Base-by-base conservation (phyloP, 2,113 vertebrate genomes). In the Corydoras sp. region DNA sequence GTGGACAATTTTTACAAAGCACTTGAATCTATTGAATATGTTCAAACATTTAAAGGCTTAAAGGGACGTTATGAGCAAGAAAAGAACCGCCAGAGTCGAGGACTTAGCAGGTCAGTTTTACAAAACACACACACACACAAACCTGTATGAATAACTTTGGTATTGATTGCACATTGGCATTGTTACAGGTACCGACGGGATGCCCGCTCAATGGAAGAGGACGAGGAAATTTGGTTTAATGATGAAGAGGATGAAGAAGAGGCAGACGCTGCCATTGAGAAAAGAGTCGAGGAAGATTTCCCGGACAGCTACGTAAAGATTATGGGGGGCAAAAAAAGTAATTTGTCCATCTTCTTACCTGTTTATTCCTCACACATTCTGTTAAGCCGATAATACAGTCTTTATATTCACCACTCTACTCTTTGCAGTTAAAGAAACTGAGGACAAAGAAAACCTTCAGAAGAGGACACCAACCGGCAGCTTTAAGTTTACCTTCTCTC, bases 1-100 rank as follows among this genome's bases (percentile, higher is more conserved):
- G 93, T 99, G 84, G 96, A 98, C 85, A 97, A 99, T 84, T 99
- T 98, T 87, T 98, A 96, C 88, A 94, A 95, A 89, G 93, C 95
- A 86, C 96, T 99, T 88, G 96, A 98, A 88, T 92, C 95, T 15
- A 98, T 99, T 29, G 96, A 99, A 73, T 99, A 98, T 48, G 97
- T 99, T 85, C 97, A 98, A 86, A 99, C 97, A 0, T 99, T 99
- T 84, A 98, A 98, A 88, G 97, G 95, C 65, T 82, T 99, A 86
- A 99, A 98, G 86, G 93, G 93, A 14, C 92, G 94, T 73, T 99
- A 99, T 0, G 97, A 99, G 82, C 95, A 98, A 88, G 97, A 99
- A 74, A 97, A 96, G 81, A 95, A 97, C 81, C 75, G 93, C 43
- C 95, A 96, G 81, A 99, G 83, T 83, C 96, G 97, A 86, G 95